These are phyloP conservation scores for Acrobasis consociella DNA, from an alignment of 2,888 invertebrate genomes.

Conservation along the genomic window DNA sequence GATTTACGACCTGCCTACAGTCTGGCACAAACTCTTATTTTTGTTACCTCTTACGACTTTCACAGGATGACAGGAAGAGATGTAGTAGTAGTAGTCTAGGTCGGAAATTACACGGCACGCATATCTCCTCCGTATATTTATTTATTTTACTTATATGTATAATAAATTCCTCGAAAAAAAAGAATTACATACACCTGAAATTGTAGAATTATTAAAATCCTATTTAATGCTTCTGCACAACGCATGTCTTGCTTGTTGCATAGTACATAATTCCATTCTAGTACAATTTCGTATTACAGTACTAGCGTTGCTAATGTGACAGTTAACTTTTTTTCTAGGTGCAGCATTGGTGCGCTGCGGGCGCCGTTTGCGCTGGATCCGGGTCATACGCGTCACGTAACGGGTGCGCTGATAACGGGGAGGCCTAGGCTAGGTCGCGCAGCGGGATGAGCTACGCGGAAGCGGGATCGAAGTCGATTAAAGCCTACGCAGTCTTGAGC, in stretches of 20 bases:
- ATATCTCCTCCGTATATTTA: too few relatives aligned
- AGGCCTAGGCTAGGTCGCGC: constrained; percentile 72
- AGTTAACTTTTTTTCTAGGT: constrained; percentile 36
- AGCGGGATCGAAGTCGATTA: constrained; percentile 68
- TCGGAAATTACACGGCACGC: too few relatives aligned
- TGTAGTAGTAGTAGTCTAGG: too few relatives aligned
- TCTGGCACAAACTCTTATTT: too few relatives aligned
- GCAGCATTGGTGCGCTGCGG: constrained; percentile 26
- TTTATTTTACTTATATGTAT: too few relatives aligned
- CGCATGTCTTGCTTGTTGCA: not conserved
- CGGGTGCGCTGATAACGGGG: constrained; percentile 75
- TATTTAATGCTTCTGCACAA: not conserved
- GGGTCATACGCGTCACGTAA: constrained; percentile 79
- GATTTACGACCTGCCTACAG: too few relatives aligned
- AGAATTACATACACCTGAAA: too few relatives aligned
- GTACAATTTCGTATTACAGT: not conserved
- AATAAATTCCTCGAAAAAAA: too few relatives aligned
- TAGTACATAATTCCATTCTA: not conserved
- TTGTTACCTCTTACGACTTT: too few relatives aligned
- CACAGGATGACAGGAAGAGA: too few relatives aligned
- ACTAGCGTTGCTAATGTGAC: constrained; percentile 39
- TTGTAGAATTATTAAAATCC: too few relatives aligned
- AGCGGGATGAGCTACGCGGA: constrained; percentile 81
- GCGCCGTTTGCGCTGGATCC: constrained; percentile 54
- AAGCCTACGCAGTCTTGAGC: constrained; percentile 40